phyloP scores from a whole-genome alignment of 2,113 vertebrate species.

The Gobiocypris rarus region DNA sequence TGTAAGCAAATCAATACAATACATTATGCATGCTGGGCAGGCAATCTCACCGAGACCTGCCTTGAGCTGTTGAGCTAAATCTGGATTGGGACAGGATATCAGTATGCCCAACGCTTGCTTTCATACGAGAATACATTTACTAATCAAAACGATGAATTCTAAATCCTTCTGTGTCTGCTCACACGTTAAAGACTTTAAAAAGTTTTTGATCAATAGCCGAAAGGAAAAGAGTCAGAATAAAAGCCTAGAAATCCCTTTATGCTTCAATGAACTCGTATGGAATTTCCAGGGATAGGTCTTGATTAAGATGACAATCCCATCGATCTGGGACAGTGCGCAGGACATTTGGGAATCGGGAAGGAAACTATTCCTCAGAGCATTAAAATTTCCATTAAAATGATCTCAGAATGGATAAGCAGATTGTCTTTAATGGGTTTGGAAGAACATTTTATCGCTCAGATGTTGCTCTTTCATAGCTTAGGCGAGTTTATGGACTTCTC shows the following conservation, averaged over 20 bases:
- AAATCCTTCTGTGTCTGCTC: not conserved
- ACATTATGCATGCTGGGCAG: conserved; percentile 69
- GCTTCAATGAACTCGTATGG: conserved; percentile 16
- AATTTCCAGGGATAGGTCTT: conserved; percentile 47
- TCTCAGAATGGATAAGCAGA: conserved; percentile 9
- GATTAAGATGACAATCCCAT: conserved; percentile 46
- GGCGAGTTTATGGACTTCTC: not conserved
- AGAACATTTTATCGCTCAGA: not conserved
- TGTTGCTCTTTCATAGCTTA: not conserved
- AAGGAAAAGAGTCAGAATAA: not conserved
- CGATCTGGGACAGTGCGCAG: conserved; percentile 33
- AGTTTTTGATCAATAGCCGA: not conserved
- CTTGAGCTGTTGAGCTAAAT: conserved; percentile 48
- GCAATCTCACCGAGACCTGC: conserved; percentile 55
- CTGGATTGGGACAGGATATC: conserved; percentile 43
- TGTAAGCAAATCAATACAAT: conserved; percentile 73
- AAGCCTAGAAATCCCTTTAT: not conserved
- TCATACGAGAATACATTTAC: conserved; percentile 34
- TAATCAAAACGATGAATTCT: not conserved
- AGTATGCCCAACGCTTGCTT: conserved; percentile 25
- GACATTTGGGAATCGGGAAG: not conserved
- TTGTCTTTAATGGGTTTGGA: not conserved
- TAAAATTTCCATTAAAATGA: conserved; percentile 20
- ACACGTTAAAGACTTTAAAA: not conserved
- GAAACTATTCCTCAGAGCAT: not conserved